These are phyloP conservation scores for Graptemys geographica DNA, from an alignment of 2,797 vertebrate species.

Conservation along the genomic window DNA sequence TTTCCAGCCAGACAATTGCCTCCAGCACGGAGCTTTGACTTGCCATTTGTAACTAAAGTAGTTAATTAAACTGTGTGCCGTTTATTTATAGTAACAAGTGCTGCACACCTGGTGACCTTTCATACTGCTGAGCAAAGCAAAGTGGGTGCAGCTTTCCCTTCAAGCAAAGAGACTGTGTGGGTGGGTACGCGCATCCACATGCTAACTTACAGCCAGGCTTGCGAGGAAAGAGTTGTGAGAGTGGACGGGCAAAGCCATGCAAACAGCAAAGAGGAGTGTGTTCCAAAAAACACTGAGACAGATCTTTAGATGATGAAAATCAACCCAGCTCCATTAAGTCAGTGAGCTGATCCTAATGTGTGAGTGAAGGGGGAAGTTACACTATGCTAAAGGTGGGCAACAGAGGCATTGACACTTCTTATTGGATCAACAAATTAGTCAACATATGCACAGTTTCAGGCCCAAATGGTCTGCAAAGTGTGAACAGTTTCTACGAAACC, in stretches of 20 bases:
- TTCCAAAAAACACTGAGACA: background rate
- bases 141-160: rapidly evolving
- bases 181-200: background rate
- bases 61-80: rapidly evolving
- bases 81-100: conserved; percentile 3
- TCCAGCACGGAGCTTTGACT: background rate
- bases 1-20: background rate
- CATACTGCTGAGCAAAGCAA: rapidly evolving
- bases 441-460: background rate
- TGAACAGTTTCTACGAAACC: background rate
- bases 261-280: no score
- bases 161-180: background rate
- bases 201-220: background rate
- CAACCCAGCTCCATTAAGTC: background rate
- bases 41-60: background rate
- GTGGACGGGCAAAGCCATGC: no score
- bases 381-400: background rate
- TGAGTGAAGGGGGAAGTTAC: background rate
- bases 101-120: background rate
- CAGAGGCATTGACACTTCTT: background rate
- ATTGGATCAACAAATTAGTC: background rate
- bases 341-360: background rate
- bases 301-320: background rate
- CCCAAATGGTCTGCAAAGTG: background rate
- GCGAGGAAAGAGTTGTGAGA: no score